A percentile compares a stretch with the other conserved stretches of the same genome.
Conservation (phyloP, 2,888 invertebrate species). For the Nysson spinosus region DNA sequence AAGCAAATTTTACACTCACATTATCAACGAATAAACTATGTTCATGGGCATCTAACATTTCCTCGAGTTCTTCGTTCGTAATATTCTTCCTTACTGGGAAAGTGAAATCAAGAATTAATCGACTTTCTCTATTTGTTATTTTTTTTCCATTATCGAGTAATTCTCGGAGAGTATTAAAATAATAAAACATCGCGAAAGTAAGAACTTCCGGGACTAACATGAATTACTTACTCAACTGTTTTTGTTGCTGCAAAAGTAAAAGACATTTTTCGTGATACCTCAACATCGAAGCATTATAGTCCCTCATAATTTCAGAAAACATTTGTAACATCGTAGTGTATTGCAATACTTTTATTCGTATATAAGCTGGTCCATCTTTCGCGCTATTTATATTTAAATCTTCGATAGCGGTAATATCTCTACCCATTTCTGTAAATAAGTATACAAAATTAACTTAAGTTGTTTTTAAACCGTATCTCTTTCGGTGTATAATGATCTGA, state of each 20-base stretch:
- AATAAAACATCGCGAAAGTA: no score
- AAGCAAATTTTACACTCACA: conserved; percentile 70
- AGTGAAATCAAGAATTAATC: conserved; percentile 12
- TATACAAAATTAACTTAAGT: no score
- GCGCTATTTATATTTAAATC: conserved; percentile 59
- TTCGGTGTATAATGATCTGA: no score
- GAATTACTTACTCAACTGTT: conserved; percentile 78
- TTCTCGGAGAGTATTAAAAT: no score
- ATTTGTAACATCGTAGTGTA: conserved; percentile 78
- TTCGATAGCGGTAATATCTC: conserved; percentile 60
- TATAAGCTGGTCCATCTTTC: conserved; percentile 64
- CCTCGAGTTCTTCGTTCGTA: conserved; percentile 75
- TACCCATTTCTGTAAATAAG: conserved; percentile 68
- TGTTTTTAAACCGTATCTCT: no score
- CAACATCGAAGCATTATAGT: conserved; percentile 79
- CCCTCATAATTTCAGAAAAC: conserved; percentile 78
- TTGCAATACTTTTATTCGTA: conserved; percentile 79
- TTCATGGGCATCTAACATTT: conserved; percentile 75
- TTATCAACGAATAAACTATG: conserved; percentile 79
- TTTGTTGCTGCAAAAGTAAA: conserved; percentile 80
- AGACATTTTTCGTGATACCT: conserved; percentile 79
- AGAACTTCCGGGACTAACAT: no score
- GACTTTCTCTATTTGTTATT: no score
- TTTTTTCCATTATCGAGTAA: no score
- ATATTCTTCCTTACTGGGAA: conserved; percentile 68